Conservation (phyloP, 2,888 invertebrate genomes). For the Andrena praecox region DNA sequence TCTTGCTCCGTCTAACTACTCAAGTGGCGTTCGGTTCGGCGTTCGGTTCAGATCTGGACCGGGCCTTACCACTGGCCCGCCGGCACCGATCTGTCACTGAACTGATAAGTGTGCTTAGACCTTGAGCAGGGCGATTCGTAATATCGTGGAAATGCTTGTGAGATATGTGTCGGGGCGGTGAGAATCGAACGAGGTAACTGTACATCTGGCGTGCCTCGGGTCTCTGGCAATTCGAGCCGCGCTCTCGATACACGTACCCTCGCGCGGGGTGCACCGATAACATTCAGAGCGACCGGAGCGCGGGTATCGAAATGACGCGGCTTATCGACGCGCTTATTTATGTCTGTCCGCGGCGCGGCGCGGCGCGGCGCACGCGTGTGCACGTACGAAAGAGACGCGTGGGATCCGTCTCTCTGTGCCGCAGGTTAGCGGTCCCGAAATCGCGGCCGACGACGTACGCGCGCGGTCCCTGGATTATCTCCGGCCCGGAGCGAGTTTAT, state of each 20-base stretch:
- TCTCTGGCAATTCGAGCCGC: background rate
- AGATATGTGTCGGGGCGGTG: too few species aligned
- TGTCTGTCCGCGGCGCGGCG: conserved; percentile 37
- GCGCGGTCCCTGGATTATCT: conserved; percentile 26
- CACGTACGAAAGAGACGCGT: conserved; percentile 6
- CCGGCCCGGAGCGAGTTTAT: conserved; percentile 27
- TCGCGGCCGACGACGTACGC: conserved; percentile 30
- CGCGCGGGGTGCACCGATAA: conserved; percentile 60
- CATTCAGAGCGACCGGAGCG: conserved; percentile 48
- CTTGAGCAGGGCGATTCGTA: too few species aligned
- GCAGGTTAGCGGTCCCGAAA: conserved; percentile 35
- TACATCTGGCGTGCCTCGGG: background rate
- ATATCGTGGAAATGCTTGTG: too few species aligned
- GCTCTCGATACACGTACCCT: conserved; percentile 43
- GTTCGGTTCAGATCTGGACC: too few species aligned
- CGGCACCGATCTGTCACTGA: too few species aligned
- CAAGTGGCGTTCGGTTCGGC: too few species aligned
- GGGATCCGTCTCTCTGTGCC: conserved; percentile 41
- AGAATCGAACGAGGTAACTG: too few species aligned
- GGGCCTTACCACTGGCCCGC: too few species aligned
- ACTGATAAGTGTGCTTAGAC: too few species aligned
- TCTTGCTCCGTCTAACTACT: too few species aligned
- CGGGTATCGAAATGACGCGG: conserved; percentile 49
- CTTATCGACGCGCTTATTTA: conserved; percentile 63
- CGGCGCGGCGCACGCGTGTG: conserved; percentile 22